phyloP scores from a whole-genome alignment of 2,888 invertebrate genomes.

The Cepaea hortensis region DNA sequence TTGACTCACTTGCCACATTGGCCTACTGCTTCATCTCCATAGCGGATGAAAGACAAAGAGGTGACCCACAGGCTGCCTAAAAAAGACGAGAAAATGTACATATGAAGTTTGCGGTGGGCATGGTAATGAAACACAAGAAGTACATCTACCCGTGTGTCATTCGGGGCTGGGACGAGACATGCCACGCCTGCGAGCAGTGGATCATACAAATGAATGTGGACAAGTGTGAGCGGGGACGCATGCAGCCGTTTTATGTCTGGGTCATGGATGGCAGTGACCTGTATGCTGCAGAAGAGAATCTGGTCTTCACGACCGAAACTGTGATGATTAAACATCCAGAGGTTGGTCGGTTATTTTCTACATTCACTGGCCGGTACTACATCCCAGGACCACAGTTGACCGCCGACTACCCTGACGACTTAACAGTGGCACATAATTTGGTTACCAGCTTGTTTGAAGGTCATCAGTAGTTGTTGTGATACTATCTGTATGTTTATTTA shows the following conservation, averaged over 20 bases:
- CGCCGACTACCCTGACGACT: slow-evolving; percentile 83
- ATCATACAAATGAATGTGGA: slow-evolving; percentile 80
- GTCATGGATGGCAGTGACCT: slow-evolving; percentile 83
- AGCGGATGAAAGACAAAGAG: background rate
- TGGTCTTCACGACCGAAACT: slow-evolving; percentile 77
- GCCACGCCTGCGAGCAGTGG: slow-evolving; percentile 80
- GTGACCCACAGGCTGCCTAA: background rate
- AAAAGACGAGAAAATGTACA: background rate
- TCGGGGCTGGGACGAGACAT: slow-evolving; percentile 83
- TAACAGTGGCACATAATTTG: slow-evolving; percentile 53
- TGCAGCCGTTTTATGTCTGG: slow-evolving; percentile 85
- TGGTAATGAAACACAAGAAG: slow-evolving; percentile 83
- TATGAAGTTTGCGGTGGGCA: slow-evolving; percentile 83
- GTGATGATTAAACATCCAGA: slow-evolving; percentile 78
- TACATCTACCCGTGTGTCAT: slow-evolving; percentile 84
- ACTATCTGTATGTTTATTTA: too few species aligned
- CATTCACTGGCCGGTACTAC: slow-evolving; percentile 82
- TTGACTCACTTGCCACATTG: slow-evolving; percentile 73
- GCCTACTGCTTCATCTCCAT: slow-evolving; percentile 51
- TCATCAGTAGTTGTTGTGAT: background rate
- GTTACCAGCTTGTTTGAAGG: slow-evolving; percentile 49
- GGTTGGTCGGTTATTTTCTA: slow-evolving; percentile 81
- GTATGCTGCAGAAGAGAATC: slow-evolving; percentile 82
- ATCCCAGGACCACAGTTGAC: slow-evolving; percentile 82
- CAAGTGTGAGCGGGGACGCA: slow-evolving; percentile 77